Conservation (phyloP, 2,113 vertebrate genomes). For the Rhombomys opimus region DNA sequence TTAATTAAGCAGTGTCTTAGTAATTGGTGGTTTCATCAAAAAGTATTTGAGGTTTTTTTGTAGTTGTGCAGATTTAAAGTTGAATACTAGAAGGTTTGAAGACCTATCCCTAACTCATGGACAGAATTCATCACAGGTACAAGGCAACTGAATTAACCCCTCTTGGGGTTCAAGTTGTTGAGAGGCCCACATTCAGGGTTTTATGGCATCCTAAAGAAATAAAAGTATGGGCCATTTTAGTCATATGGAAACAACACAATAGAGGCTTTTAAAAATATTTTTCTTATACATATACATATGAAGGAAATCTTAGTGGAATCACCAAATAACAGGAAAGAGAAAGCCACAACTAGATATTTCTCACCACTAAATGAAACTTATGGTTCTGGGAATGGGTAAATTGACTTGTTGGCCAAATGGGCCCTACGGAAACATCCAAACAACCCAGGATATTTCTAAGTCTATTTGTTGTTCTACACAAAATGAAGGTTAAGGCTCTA, state of each 20-base stretch:
- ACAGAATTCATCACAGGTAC: background rate
- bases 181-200: background rate
- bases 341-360: background rate
- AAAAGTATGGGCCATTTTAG: background rate
- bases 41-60: background rate
- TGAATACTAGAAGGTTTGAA: background rate
- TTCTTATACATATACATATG: background rate
- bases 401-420: background rate
- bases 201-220: background rate
- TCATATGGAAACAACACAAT: background rate
- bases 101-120: background rate
- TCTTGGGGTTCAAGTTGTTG: background rate
- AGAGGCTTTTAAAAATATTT: background rate
- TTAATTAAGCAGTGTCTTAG: background rate
- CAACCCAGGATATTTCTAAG: too few species aligned
- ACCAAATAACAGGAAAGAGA: background rate
- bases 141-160: background rate
- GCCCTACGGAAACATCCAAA: too few species aligned
- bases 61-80: background rate
- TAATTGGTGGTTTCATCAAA: background rate
- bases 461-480: too few species aligned
- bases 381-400: background rate
- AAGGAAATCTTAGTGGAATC: background rate
- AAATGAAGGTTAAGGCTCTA: too few species aligned
- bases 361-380: background rate